Evolutionary conservation across 1,140 invertebrate species (phyloP).

Genomic region (Drosophila equinoxialis): DNA sequence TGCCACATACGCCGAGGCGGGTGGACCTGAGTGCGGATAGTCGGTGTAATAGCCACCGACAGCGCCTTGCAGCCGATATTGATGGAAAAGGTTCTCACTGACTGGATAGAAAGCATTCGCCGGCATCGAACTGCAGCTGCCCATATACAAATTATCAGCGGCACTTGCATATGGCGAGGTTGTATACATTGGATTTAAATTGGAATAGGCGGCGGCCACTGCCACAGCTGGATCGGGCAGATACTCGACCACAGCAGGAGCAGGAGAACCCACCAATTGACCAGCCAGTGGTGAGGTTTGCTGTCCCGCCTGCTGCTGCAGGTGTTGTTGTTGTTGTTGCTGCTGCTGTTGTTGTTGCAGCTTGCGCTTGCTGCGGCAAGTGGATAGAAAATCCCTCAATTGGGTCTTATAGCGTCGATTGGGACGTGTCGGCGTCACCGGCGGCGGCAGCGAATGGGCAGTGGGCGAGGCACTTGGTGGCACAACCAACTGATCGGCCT

Average conservation of each 20-base stretch:
- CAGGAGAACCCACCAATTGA: slow-evolving; percentile 82
- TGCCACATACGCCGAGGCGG: slow-evolving; percentile 86
- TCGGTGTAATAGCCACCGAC: slow-evolving; percentile 89
- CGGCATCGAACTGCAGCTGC: slow-evolving; percentile 84
- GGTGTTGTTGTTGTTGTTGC: slow-evolving; percentile 86
- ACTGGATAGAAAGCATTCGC: slow-evolving; percentile 89
- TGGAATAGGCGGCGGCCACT: slow-evolving; percentile 90
- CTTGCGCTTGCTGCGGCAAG: slow-evolving; percentile 95
- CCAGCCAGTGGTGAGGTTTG: slow-evolving; percentile 77
- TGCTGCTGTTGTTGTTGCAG: slow-evolving; percentile 84
- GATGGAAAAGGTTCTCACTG: slow-evolving; percentile 93
- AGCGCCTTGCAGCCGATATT: slow-evolving; percentile 89
- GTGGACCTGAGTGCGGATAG: slow-evolving; percentile 85
- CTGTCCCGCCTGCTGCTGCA: slow-evolving; percentile 83
- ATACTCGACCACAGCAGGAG: slow-evolving; percentile 86
- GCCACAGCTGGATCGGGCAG: slow-evolving; percentile 87
- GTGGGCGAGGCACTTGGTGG: slow-evolving; percentile 83
- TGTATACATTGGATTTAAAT: slow-evolving; percentile 92
- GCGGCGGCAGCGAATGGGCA: slow-evolving; percentile 83
- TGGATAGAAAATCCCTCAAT: slow-evolving; percentile 94
- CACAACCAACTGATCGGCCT: slow-evolving; percentile 91
- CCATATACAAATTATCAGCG: slow-evolving; percentile 89
- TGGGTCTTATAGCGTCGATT: slow-evolving; percentile 96
- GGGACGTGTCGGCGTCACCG: slow-evolving; percentile 88
- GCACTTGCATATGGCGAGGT: slow-evolving; percentile 84